Conservation (phyloP, 2,113 vertebrate species). For the Zootoca vivipara region DNA sequence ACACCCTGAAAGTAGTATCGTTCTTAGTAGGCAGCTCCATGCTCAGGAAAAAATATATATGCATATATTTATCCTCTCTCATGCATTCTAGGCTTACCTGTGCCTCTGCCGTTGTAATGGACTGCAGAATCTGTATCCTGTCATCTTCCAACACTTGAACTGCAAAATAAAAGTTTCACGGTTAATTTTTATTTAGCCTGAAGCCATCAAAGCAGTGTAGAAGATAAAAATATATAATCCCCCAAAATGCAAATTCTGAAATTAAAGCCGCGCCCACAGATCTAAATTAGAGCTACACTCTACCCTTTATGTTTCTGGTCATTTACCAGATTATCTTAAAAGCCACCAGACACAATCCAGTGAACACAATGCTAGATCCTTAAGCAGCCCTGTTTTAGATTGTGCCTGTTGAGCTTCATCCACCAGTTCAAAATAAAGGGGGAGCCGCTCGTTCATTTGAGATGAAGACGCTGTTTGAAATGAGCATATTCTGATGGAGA, state of each 20-base stretch:
- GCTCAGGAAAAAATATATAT: neutral
- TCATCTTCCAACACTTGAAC: constrained; percentile 79
- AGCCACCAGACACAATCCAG: neutral
- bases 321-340: neutral
- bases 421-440: neutral
- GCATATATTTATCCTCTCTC: too few relatives aligned
- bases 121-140: constrained; percentile 79
- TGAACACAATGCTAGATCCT: neutral
- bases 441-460: neutral
- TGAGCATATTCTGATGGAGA: neutral
- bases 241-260: too few relatives aligned
- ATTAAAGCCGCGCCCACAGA: too few relatives aligned
- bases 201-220: too few relatives aligned
- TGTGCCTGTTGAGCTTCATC: neutral
- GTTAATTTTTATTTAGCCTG: too few relatives aligned
- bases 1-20: neutral
- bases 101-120: constrained; percentile 63
- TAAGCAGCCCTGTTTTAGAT: neutral
- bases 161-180: constrained; percentile 52
- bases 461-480: neutral
- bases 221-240: too few relatives aligned
- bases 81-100: constrained; percentile 68
- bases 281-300: neutral
- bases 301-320: neutral
- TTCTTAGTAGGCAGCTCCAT: neutral